These are phyloP conservation scores for Danionella cerebrum DNA, from an alignment of 2,113 vertebrate genomes.

Conservation along the genomic window DNA sequence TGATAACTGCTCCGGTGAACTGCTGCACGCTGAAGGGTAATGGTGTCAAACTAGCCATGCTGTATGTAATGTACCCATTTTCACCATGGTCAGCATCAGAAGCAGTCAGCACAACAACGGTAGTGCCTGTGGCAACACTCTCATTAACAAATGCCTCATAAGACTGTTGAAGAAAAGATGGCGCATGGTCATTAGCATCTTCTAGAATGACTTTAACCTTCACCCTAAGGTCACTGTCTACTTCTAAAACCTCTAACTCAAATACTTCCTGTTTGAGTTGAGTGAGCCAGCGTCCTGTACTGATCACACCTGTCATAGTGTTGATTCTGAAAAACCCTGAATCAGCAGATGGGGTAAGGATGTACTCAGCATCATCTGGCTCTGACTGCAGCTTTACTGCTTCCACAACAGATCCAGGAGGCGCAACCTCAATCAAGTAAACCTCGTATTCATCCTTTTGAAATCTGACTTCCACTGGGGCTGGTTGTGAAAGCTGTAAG, in stretches of 20 bases:
- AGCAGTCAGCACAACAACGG: constrained; percentile 75
- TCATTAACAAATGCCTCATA: constrained; percentile 89
- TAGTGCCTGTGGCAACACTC: constrained; percentile 77
- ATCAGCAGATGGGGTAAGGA: constrained; percentile 71
- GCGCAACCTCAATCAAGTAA: constrained; percentile 83
- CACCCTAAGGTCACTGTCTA: constrained; percentile 70
- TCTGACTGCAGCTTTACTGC: constrained; percentile 76
- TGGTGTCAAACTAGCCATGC: constrained; percentile 78
- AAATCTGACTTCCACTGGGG: constrained; percentile 65
- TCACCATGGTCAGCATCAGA: constrained; percentile 84
- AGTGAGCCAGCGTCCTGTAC: constrained; percentile 74
- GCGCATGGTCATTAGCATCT: constrained; percentile 88
- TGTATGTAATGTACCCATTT: constrained; percentile 96
- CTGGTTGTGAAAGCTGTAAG: constrained; percentile 63
- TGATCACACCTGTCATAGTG: constrained; percentile 80
- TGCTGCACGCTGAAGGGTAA: constrained; percentile 90
- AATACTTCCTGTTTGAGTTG: constrained; percentile 73
- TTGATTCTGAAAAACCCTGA: constrained; percentile 81
- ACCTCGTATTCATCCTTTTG: constrained; percentile 77
- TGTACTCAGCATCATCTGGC: constrained; percentile 76
- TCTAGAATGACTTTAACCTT: constrained; percentile 72
- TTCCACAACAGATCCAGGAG: constrained; percentile 79
- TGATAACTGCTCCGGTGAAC: constrained; percentile 87
- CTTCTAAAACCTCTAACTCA: constrained; percentile 72
- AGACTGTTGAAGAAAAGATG: constrained; percentile 72